phyloP scores from a whole-genome alignment of 2,888 invertebrate genomes.

The Itoplectis maculator region DNA sequence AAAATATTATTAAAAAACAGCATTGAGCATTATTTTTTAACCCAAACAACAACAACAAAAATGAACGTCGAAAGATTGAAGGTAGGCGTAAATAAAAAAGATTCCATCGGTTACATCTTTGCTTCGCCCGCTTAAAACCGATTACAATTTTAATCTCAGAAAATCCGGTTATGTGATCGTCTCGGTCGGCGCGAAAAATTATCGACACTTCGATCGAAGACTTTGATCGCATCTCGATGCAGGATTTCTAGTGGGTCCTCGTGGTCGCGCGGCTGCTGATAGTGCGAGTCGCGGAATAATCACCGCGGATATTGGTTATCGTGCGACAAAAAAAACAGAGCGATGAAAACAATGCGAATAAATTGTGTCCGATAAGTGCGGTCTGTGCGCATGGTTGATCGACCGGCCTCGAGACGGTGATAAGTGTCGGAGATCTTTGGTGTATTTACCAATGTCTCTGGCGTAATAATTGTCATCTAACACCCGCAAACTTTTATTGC shows the following conservation, averaged over 20 bases:
- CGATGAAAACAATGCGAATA: conserved; percentile 5
- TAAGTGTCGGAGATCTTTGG: not conserved
- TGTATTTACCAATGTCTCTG: conserved; percentile 13
- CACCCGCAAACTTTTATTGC: not conserved
- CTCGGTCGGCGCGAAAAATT: not conserved
- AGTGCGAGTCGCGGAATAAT: not conserved
- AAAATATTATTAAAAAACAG: too few relatives aligned
- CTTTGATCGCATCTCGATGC: not conserved
- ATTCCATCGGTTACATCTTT: too few relatives aligned
- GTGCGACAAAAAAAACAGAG: not conserved
- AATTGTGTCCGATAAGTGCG: conserved; percentile 19
- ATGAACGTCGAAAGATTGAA: too few relatives aligned
- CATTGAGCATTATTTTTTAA: too few relatives aligned
- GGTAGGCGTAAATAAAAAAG: too few relatives aligned
- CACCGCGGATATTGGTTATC: not conserved
- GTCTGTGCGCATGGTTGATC: conserved; percentile 12
- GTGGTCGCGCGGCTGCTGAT: not conserved
- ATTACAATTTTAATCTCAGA: not conserved
- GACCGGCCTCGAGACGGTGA: conserved; percentile 28
- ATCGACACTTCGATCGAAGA: not conserved
- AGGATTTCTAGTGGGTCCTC: not conserved
- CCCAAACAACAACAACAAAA: too few relatives aligned
- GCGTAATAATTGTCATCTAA: not conserved
- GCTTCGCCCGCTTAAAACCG: too few relatives aligned
- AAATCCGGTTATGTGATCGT: not conserved